Evolutionary conservation across 1,140 invertebrate species (phyloP), one percentile per base, ranked within the genome.

Genomic region (Drosophila kurseongensis): DNA sequence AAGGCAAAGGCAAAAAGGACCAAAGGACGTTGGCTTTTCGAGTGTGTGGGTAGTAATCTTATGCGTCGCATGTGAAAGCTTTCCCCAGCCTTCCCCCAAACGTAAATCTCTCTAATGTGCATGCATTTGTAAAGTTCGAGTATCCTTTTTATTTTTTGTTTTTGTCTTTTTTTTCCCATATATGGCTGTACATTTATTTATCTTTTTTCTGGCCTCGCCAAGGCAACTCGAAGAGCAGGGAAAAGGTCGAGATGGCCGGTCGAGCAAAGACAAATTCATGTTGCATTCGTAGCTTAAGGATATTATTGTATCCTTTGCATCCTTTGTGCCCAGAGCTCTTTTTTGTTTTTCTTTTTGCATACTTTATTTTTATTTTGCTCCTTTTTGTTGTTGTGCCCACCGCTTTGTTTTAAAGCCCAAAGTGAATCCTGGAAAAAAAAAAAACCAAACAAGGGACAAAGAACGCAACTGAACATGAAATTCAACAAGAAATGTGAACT

Each of bases 91-190:
- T 52, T 57, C 54, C 62, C 44, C 35, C 61, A 47, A 61, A 75
- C 23, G 52, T 36, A 80, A 71, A 65, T 76, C 74, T 72, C 50
- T 86, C 82, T 86, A 86, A 85, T 86, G 82, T 86, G 75, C 71
- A 88, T 86, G 82, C 83, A 86, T 86, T 86, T 88, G 83, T 88
- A 82, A 86, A 83, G 82, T 86, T 86, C 79, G 83, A 86, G 83
- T 82, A 88, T 88, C 83, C 83, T 82, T 86, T 86, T 68, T 45
- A 62, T 74, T 73, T 68, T 57, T 18, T 23, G 58, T 38, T 32
- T n/a, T 6, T 13, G 2, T 27, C 27, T 61, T 35, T 35, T 56
- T 47, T 38, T 18, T 10, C 41, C 23, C n/a, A 48, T 18, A 45
- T 67, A 45, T 35, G 40, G 41, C 16, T 47, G 50, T 69, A 69